These are phyloP conservation scores for Bungarus multicinctus DNA, from an alignment of 2,113 vertebrate species.

Conservation along the genomic window DNA sequence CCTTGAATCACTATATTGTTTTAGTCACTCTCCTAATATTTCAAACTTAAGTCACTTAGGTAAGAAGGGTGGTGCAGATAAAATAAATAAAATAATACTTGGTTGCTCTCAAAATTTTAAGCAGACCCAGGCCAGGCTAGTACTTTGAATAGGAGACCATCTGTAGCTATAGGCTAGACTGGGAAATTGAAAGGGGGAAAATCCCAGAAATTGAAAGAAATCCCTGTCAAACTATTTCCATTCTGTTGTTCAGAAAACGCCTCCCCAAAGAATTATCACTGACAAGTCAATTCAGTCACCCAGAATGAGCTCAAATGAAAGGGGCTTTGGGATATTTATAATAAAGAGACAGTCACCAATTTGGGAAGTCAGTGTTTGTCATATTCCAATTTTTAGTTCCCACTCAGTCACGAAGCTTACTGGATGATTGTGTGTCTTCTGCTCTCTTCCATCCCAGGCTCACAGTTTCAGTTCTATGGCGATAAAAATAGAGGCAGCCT, in stretches of 20 bases:
- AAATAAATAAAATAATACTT: background rate
- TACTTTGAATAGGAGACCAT: background rate
- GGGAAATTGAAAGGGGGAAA: background rate
- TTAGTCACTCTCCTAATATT: background rate
- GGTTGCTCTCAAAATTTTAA: background rate
- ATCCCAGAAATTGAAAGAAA: background rate
- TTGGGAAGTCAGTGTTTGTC: too few relatives aligned
- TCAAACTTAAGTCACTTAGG: background rate
- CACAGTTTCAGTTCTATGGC: background rate
- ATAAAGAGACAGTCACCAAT: background rate
- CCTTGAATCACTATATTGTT: background rate
- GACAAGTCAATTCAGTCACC: background rate
- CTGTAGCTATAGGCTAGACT: background rate
- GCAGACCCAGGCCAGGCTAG: background rate
- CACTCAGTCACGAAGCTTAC: background rate
- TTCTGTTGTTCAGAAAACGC: background rate
- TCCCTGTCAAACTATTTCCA: background rate
- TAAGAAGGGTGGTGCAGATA: background rate
- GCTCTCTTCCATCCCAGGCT: background rate
- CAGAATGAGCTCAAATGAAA: background rate
- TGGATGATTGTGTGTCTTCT: background rate
- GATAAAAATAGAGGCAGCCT: background rate
- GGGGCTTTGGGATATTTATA: background rate
- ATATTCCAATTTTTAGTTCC: background rate
- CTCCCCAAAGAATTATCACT: background rate